Evolutionary conservation across 2,797 vertebrate species (phyloP).

Genomic region (Coccyzus lansbergi): DNA sequence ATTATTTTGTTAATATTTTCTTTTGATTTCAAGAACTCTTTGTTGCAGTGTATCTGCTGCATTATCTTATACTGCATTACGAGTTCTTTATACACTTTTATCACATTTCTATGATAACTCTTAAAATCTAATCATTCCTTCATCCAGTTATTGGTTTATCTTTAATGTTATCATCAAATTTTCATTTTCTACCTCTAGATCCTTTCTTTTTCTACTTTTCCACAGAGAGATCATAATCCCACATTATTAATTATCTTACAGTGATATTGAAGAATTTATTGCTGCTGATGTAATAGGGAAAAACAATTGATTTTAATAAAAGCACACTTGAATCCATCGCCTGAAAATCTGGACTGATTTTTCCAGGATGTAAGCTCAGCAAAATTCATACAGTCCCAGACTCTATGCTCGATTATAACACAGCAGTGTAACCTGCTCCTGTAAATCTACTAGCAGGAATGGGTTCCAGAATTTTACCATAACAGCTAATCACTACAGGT

Average conservation of each 20-base stretch:
- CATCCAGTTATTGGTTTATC: neutral
- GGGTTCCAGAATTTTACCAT: neutral
- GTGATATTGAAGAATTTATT: conserved; percentile 1
- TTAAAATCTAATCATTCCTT: neutral
- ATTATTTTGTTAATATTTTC: neutral
- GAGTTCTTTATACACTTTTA: neutral
- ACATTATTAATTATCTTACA: neutral
- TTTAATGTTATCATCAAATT: neutral
- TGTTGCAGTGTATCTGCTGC: neutral
- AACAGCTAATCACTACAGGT: neutral
- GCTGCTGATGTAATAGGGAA: neutral
- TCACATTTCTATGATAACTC: neutral
- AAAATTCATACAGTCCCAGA: neutral
- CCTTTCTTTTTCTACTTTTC: neutral
- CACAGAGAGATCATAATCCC: neutral
- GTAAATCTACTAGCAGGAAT: neutral
- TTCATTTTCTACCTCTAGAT: conserved; percentile 10
- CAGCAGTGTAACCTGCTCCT: neutral
- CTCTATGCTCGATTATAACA: neutral
- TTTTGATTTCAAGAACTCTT: neutral
- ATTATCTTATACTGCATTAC: neutral
- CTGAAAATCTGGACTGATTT: neutral
- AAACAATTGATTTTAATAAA: conserved; percentile 14
- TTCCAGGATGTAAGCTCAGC: neutral
- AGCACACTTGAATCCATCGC: neutral